Evolutionary conservation across 2,888 invertebrate genomes (phyloP).

Genomic region (Drosophila kanekoi): DNA sequence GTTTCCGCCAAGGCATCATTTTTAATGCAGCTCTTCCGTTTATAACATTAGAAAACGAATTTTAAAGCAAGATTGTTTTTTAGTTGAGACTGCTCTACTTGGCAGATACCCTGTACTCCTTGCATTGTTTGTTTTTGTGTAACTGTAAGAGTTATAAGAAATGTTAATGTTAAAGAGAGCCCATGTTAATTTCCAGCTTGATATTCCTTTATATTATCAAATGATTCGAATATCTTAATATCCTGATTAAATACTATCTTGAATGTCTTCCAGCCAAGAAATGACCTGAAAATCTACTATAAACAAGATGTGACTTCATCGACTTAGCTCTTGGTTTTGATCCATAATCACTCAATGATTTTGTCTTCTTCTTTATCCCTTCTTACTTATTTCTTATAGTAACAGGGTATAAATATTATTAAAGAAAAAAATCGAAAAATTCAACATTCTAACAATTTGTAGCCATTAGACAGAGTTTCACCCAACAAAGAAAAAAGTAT

Average conservation of each 20-base stretch:
- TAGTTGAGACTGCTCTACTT: background rate
- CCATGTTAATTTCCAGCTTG: too few relatives aligned
- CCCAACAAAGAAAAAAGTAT: slow-evolving; percentile 29
- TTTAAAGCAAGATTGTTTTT: background rate
- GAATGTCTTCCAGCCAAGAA: too few relatives aligned
- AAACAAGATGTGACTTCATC: too few relatives aligned
- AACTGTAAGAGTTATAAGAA: too few relatives aligned
- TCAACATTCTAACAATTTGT: slow-evolving; percentile 63
- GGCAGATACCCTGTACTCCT: background rate
- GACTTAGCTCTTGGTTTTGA: too few relatives aligned
- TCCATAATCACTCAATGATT: too few relatives aligned
- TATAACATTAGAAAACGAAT: slow-evolving; percentile 1
- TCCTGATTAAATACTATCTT: too few relatives aligned
- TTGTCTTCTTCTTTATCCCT: background rate
- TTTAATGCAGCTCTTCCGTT: slow-evolving; percentile 43
- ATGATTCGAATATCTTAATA: too few relatives aligned
- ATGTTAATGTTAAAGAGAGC: too few relatives aligned
- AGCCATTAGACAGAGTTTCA: slow-evolving; percentile 62
- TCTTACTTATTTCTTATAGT: background rate
- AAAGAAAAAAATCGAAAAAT: slow-evolving; percentile 38
- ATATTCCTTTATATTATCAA: too few relatives aligned
- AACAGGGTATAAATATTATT: slow-evolving; percentile 1
- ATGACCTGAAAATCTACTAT: too few relatives aligned
- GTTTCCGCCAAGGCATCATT: slow-evolving; percentile 32
- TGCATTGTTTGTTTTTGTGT: too few relatives aligned